Evolutionary conservation across 2,888 invertebrate genomes (phyloP).

Genomic region (Archips xylosteana): DNA sequence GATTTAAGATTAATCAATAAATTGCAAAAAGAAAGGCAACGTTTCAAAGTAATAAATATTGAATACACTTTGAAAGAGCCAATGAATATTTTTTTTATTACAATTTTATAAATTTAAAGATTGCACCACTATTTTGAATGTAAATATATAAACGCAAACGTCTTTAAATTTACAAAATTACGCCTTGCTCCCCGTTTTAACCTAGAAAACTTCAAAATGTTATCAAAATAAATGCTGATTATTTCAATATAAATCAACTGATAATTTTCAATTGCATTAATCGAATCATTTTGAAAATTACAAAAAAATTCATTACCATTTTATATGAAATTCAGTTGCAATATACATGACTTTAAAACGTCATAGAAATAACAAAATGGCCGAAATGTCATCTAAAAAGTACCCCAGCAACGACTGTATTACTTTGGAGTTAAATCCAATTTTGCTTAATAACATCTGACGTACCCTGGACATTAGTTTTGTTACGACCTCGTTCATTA

Average conservation of each 20-base stretch:
- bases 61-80: background rate
- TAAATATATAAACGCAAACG: background rate
- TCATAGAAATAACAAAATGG: too few relatives aligned
- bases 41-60: background rate
- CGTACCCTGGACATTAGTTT: background rate
- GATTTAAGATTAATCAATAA: background rate
- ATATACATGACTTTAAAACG: background rate
- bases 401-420: too few relatives aligned
- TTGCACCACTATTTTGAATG: background rate
- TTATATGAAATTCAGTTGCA: background rate
- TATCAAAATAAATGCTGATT: background rate
- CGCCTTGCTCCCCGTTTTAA: too few relatives aligned
- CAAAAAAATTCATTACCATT: background rate
- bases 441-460: background rate
- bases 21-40: background rate
- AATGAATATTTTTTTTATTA: background rate
- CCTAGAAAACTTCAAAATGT: too few relatives aligned
- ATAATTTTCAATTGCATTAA: too few relatives aligned
- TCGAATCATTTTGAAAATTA: background rate
- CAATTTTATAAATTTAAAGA: background rate
- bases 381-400: too few relatives aligned
- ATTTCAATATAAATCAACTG: background rate
- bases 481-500: constrained; percentile 19
- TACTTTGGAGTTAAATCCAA: background rate
- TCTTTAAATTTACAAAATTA: background rate